These are phyloP conservation scores for Synergus laeviventris DNA, from an alignment of 2,888 invertebrate genomes.

Conservation along the genomic window DNA sequence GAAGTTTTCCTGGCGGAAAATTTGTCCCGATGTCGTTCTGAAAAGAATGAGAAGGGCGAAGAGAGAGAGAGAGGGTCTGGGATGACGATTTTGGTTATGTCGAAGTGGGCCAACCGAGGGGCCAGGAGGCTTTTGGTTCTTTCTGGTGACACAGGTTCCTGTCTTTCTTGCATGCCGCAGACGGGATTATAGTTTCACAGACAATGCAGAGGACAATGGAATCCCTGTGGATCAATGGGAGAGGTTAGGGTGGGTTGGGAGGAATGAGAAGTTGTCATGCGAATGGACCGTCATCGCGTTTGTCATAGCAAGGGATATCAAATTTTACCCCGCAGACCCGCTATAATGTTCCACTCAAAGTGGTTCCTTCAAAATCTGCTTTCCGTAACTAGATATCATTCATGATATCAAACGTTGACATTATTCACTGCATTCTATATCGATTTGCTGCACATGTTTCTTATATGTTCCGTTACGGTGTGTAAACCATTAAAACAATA, in stretches of 20 bases:
- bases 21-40: constrained; percentile 70
- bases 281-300: constrained; percentile 57
- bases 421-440: neutral
- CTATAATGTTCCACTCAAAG: neutral
- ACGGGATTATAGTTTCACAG: constrained; percentile 70
- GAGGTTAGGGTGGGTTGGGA: constrained; percentile 47
- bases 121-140: constrained; percentile 40
- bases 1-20: constrained; percentile 74
- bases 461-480: too few relatives aligned
- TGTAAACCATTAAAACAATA: too few relatives aligned
- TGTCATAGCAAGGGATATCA: constrained; percentile 70
- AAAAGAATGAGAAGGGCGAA: constrained; percentile 39
- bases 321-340: constrained; percentile 61
- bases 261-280: constrained; percentile 49
- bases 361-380: neutral
- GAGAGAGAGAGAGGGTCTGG: constrained; percentile 30
- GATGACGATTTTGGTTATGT: constrained; percentile 52
- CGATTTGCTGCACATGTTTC: neutral
- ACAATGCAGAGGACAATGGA: constrained; percentile 72
- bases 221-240: constrained; percentile 59
- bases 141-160: constrained; percentile 54
- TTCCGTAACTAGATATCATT: constrained; percentile 3
- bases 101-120: constrained; percentile 40
- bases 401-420: neutral
- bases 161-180: constrained; percentile 56